Conservation (phyloP, 2,797 vertebrate species). For the Phalloptychus januarius region DNA sequence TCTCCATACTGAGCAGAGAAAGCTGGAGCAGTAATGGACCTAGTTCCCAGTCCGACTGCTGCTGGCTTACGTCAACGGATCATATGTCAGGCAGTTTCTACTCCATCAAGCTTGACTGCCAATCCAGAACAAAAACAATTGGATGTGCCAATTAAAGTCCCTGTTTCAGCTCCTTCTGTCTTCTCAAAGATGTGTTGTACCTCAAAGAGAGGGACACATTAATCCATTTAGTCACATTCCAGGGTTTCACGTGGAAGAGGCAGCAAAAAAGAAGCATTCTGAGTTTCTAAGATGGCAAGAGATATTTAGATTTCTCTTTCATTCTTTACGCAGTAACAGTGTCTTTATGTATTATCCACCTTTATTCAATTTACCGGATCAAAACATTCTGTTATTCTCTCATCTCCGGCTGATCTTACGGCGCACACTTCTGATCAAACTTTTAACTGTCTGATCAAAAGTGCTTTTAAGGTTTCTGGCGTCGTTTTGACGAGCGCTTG, state of each 20-base stretch:
- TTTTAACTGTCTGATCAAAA: conserved; percentile 50
- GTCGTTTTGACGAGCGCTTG: conserved; percentile 32
- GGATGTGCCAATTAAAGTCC: conserved; percentile 56
- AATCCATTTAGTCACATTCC: conserved; percentile 45
- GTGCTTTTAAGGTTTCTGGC: conserved; percentile 30
- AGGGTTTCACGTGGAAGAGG: conserved; percentile 40
- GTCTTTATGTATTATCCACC: conserved; percentile 44
- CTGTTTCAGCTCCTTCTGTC: conserved; percentile 27
- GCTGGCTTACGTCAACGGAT: conserved; percentile 30
- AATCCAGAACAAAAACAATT: conserved; percentile 48
- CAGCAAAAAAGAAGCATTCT: background rate
- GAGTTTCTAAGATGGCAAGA: conserved; percentile 14
- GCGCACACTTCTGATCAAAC: conserved; percentile 48
- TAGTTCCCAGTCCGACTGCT: conserved; percentile 25
- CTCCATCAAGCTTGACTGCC: conserved; percentile 40
- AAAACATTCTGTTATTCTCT: conserved; percentile 40
- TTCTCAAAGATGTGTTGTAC: conserved; percentile 27
- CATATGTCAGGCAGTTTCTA: conserved; percentile 35
- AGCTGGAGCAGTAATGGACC: conserved; percentile 40
- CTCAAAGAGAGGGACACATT: conserved; percentile 35
- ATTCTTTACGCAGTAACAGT: conserved; percentile 7
- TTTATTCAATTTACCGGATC: conserved; percentile 53
- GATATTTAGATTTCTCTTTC: conserved; percentile 32
- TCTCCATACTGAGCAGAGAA: conserved; percentile 18
- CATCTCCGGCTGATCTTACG: conserved; percentile 24